Percentiles rank a stretch among this genome's conserved stretches.
Conservation (phyloP, 2,888 invertebrate species). For the Quadroppia sp. region DNA sequence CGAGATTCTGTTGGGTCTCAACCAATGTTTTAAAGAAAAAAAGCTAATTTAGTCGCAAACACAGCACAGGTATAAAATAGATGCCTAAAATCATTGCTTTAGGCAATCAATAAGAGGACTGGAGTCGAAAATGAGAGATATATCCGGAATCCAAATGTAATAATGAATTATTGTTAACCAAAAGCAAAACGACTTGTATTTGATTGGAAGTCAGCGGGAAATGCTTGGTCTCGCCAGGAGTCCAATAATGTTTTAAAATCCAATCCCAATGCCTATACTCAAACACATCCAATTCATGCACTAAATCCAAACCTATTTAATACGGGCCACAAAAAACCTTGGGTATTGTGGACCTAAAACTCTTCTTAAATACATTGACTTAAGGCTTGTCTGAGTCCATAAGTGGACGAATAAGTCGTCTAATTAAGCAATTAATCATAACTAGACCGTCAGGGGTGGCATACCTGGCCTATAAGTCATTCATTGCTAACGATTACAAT, state of each 20-base stretch:
- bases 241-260: constrained; percentile 32
- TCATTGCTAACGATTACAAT: constrained; percentile 3
- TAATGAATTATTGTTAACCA: constrained; percentile 35
- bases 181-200: constrained; percentile 30
- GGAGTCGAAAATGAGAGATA: constrained; percentile 15
- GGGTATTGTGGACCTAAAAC: neutral
- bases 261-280: constrained; percentile 13
- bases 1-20: constrained; percentile 11
- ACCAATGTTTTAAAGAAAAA: neutral
- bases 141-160: constrained; percentile 32
- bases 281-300: neutral
- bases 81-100: constrained; percentile 21
- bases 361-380: neutral
- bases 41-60: constrained; percentile 34
- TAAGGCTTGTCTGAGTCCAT: neutral
- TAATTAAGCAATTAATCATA: constrained; percentile 38
- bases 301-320: neutral
- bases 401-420: constrained; percentile 26
- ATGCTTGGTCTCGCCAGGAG: neutral
- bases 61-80: neutral
- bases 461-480: neutral
- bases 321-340: neutral
- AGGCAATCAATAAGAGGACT: constrained; percentile 31
- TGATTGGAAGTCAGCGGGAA: constrained; percentile 33
- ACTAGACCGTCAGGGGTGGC: constrained; percentile 10